These are phyloP conservation scores for Drosophila pseudoananassae DNA, from an alignment of 1,140 invertebrate species.

Conservation along the genomic window DNA sequence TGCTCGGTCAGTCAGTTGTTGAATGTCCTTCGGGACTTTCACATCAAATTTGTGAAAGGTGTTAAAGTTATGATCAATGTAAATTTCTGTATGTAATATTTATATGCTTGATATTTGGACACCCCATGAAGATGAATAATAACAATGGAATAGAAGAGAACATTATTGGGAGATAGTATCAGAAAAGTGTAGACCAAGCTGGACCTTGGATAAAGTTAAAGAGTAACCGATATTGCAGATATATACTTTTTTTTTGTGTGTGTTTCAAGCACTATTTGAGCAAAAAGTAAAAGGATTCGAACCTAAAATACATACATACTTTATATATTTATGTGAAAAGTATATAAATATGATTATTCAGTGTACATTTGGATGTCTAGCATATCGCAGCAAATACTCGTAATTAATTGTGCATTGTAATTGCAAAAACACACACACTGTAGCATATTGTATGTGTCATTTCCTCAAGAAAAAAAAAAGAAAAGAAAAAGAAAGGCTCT, in stretches of 20 bases:
- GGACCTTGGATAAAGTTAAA: constrained; percentile 53
- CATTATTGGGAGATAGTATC: neutral
- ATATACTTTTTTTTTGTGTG: constrained; percentile 30
- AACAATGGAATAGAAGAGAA: neutral
- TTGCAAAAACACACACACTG: constrained; percentile 21
- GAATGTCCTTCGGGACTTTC: neutral
- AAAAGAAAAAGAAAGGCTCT: neutral
- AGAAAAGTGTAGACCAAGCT: constrained; percentile 50
- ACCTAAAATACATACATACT: constrained; percentile 1
- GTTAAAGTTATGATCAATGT: constrained; percentile 56
- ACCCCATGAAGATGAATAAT: constrained; percentile 8
- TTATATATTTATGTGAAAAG: neutral
- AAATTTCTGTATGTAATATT: constrained; percentile 71
- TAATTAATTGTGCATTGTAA: constrained; percentile 47
- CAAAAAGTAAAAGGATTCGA: neutral
- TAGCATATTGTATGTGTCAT: constrained; percentile 8
- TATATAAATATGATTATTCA: constrained; percentile 14
- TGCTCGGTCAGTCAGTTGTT: too few species aligned
- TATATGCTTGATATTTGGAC: too few species aligned
- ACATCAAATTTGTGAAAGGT: neutral
- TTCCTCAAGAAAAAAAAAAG: constrained; percentile 8
- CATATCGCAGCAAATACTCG: constrained; percentile 33
- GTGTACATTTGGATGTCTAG: constrained; percentile 56
- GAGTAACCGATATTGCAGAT: constrained; percentile 2
- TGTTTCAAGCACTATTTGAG: constrained; percentile 12